phyloP scores from a whole-genome alignment of 2,113 vertebrate genomes.

The Stegastes partitus region DNA sequence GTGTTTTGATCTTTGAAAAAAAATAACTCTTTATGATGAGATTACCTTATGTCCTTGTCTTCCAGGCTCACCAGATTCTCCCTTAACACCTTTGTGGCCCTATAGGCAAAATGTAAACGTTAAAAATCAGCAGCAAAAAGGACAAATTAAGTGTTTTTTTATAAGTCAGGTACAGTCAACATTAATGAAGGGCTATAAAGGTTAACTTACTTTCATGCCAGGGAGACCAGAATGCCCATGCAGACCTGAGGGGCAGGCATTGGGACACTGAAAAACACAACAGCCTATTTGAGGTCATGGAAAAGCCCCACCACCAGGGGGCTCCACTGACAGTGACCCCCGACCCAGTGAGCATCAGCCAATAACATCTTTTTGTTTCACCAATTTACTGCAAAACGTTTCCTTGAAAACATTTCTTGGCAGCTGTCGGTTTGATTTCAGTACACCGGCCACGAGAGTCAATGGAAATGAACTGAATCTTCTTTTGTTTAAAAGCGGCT shows the following conservation, averaged over 20 bases:
- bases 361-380: neutral
- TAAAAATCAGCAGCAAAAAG: neutral
- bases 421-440: no score
- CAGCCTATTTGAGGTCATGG: constrained; percentile 65
- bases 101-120: constrained; percentile 66
- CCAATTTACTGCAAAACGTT: no score
- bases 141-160: neutral
- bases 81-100: constrained; percentile 96
- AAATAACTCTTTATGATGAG: neutral
- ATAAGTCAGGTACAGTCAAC: neutral
- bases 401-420: no score
- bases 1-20: neutral
- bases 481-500: no score
- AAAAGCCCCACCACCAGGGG: constrained; percentile 52
- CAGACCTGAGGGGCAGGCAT: constrained; percentile 89
- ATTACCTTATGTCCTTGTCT: constrained; percentile 97
- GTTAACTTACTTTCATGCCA: constrained; percentile 92
- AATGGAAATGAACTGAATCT: no score
- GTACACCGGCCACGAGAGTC: no score
- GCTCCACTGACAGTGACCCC: constrained; percentile 30
- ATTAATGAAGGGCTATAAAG: neutral
- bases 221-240: constrained; percentile 91
- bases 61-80: constrained; percentile 96
- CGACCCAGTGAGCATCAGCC: neutral
- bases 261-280: constrained; percentile 91